phyloP scores from a whole-genome alignment of 2,113 vertebrate genomes.

The Mobula hypostoma region DNA sequence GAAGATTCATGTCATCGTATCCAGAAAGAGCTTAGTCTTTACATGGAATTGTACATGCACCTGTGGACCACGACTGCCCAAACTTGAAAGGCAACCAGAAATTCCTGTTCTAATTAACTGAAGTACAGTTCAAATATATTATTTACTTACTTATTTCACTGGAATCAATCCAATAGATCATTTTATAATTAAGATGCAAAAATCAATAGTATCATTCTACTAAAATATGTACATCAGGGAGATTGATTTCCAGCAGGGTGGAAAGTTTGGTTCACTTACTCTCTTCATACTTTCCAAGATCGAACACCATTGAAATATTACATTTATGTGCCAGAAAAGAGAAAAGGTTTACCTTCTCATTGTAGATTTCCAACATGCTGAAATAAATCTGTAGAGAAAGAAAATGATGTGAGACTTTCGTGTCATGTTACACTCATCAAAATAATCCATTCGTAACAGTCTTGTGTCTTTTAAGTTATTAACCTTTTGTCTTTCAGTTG shows the following conservation, averaged over 20 bases:
- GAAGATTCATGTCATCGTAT: not conserved
- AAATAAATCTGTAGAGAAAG: constrained; percentile 63
- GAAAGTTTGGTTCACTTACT: not conserved
- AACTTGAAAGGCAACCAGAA: not conserved
- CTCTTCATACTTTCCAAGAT: not conserved
- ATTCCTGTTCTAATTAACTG: not conserved
- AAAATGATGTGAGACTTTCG: not conserved
- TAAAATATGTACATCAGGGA: not conserved
- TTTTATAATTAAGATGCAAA: not conserved
- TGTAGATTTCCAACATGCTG: constrained; percentile 84
- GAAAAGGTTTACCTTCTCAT: constrained; percentile 67
- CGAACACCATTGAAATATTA: not conserved
- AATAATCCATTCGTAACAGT: not conserved
- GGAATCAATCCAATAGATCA: not conserved
- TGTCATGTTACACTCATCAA: not conserved
- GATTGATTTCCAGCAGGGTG: not conserved
- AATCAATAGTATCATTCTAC: not conserved
- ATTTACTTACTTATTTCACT: not conserved
- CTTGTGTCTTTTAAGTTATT: not conserved
- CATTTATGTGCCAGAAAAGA: not conserved
- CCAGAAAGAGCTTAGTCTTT: not conserved
- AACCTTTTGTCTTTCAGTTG: not conserved
- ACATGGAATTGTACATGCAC: not conserved
- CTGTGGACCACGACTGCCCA: not conserved
- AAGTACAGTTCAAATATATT: not conserved